phyloP scores from a whole-genome alignment of 2,797 vertebrate genomes.

The Hozukius guyotensis region DNA sequence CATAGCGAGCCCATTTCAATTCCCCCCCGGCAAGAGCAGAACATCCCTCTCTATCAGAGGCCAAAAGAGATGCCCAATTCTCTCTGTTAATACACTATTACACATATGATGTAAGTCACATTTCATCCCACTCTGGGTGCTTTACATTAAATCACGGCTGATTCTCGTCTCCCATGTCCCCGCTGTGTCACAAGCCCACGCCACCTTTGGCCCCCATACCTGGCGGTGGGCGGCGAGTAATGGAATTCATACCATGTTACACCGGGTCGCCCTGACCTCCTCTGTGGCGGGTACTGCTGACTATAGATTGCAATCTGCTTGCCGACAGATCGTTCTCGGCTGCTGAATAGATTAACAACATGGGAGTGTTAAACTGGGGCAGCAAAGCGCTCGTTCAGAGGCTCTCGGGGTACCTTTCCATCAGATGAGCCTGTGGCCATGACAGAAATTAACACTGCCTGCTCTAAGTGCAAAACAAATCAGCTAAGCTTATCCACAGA shows the following conservation, averaged over 20 bases:
- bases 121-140: constrained; percentile 4
- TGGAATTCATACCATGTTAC: constrained; percentile 51
- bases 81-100: constrained; percentile 20
- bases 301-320: constrained; percentile 45
- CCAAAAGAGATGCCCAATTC: constrained; percentile 16
- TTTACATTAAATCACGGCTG: constrained; percentile 35
- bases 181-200: background rate
- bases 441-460: constrained; percentile 36
- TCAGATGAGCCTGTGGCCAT: constrained; percentile 19
- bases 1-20: constrained; percentile 19
- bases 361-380: constrained; percentile 25
- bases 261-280: constrained; percentile 50
- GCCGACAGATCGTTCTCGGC: constrained; percentile 36
- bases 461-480: constrained; percentile 50
- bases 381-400: background rate
- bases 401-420: constrained; percentile 24
- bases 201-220: constrained; percentile 31
- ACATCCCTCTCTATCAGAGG: constrained; percentile 23
- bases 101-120: constrained; percentile 9
- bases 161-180: constrained; percentile 25
- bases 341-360: constrained; percentile 47
- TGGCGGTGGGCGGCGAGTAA: constrained; percentile 25
- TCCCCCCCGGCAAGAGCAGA: constrained; percentile 42
- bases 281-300: constrained; percentile 19
- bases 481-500: constrained; percentile 21